phyloP scores from a whole-genome alignment of 1,140 invertebrate species.

The Lineus longissimus region DNA sequence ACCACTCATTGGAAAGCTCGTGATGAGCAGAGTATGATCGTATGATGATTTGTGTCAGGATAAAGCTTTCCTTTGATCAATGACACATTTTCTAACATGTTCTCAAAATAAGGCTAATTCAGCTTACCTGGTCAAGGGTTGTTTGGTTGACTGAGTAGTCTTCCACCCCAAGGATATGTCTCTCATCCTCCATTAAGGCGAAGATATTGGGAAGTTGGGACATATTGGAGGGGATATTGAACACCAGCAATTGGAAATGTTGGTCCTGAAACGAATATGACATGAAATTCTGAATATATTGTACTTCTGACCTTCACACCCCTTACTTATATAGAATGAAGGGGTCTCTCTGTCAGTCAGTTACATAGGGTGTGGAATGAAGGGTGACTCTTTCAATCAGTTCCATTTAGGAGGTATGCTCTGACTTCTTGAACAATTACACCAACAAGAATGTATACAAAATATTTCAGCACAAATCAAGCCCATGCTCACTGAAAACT shows the following conservation, averaged over 20 bases:
- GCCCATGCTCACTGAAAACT: too few relatives aligned
- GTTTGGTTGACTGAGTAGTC: conserved; percentile 57
- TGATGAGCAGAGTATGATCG: neutral
- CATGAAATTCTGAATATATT: neutral
- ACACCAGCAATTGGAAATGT: conserved; percentile 68
- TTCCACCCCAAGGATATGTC: conserved; percentile 34
- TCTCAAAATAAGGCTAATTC: neutral
- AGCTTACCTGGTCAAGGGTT: conserved; percentile 51
- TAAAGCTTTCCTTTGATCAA: neutral
- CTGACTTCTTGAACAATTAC: too few relatives aligned
- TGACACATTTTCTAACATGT: conserved; percentile 2
- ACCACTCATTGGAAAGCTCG: neutral
- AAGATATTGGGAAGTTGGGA: conserved; percentile 34
- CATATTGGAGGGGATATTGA: conserved; percentile 55
- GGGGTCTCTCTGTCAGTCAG: too few relatives aligned
- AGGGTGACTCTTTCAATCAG: conserved; percentile 3
- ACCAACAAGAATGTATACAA: too few relatives aligned
- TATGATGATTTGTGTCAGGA: too few relatives aligned
- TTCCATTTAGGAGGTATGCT: conserved; percentile 7
- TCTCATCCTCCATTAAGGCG: conserved; percentile 37
- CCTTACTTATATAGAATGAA: conserved; percentile 32
- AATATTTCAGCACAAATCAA: too few relatives aligned
- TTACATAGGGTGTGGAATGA: conserved; percentile 26
- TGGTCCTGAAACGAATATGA: conserved; percentile 53
- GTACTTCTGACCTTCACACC: neutral